phyloP scores from a whole-genome alignment of 2,797 vertebrate species.

The Peromyscus aztecus region DNA sequence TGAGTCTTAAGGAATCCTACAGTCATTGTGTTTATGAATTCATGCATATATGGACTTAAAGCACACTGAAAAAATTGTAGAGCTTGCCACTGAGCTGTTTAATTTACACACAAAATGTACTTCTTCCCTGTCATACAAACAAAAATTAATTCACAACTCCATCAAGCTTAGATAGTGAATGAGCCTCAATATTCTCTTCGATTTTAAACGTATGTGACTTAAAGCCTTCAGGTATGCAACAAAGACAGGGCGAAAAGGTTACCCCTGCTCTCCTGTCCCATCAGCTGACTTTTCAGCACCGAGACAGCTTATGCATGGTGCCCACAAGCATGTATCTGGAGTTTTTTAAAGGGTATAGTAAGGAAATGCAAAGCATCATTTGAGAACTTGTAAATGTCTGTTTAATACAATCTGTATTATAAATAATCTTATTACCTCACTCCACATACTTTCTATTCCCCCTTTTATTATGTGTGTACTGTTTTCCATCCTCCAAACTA shows the following conservation, averaged over 20 bases:
- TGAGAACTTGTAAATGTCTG: background rate
- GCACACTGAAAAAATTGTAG: background rate
- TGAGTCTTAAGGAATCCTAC: background rate
- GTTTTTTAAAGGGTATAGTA: slow-evolving; percentile 30
- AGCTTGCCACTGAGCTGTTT: background rate
- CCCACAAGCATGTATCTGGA: background rate
- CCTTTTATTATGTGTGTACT: background rate
- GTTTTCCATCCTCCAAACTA: background rate
- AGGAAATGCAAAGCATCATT: background rate
- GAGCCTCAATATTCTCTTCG: background rate
- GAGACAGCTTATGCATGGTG: background rate
- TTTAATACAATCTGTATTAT: background rate
- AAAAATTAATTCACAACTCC: slow-evolving; percentile 48
- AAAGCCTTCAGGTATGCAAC: slow-evolving; percentile 27
- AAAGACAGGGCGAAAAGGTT: slow-evolving; percentile 23
- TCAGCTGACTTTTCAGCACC: background rate
- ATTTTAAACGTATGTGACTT: slow-evolving; percentile 34
- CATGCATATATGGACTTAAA: background rate
- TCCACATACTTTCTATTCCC: background rate
- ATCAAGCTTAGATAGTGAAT: slow-evolving; percentile 24
- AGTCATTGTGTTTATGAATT: slow-evolving; percentile 32
- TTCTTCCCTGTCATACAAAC: slow-evolving; percentile 6
- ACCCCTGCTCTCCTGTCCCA: no score
- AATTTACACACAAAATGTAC: slow-evolving; percentile 9
- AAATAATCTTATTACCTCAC: background rate